Evolutionary conservation across 2,797 vertebrate species (phyloP), one percentile per base, ranked within the genome.

Genomic region (Coendou prehensilis): DNA sequence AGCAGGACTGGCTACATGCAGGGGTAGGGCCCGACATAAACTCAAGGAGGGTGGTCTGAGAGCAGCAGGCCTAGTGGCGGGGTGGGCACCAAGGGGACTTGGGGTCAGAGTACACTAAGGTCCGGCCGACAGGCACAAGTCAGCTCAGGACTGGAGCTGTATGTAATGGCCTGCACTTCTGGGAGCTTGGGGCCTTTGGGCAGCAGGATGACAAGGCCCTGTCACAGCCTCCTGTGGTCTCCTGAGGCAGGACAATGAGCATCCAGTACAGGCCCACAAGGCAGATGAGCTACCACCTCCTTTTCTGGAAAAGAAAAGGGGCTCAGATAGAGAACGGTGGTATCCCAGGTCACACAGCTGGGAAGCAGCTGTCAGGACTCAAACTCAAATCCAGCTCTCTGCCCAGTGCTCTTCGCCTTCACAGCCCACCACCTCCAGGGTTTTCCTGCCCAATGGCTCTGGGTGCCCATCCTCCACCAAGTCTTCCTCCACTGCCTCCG

Each of bases 111-210:
- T 1, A 37, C 41, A 9, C 26, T 14, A 2, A n/a, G 1, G 1
- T 1, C 41, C 57, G 0, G 59, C 59, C 41, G 47, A 83, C 59
- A 20, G 20, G 20, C 28, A 0, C 0, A 6, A 47, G 64, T 18
- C 2, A 3, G 45, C 3, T 13, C 0, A 14, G 22, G n/a, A 76
- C 4, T 0, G 28, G 23, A 41, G 93, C 28, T 3, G 0, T 3
- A 8, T 22, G 52, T 3, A 15, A 1, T 0, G 26, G 47, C 64
- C 15, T 9, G 9, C 10, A 37, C 93, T 57, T 89, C 61, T 9
- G 0, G 6, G n/a, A 4, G 15, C 57, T 6, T 79, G 76, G 1
- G 5, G 15, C 54, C 84, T 37, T 11, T 3, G 30, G 54, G 75
- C 61, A 63, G 59, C 23, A 11, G 56, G n/a, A 33, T 3, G 33